Percentiles rank a stretch among this genome's conserved stretches.
Evolutionary conservation across 2,797 vertebrate genomes (phyloP).

Genomic region (Hemitrygon akajei): DNA sequence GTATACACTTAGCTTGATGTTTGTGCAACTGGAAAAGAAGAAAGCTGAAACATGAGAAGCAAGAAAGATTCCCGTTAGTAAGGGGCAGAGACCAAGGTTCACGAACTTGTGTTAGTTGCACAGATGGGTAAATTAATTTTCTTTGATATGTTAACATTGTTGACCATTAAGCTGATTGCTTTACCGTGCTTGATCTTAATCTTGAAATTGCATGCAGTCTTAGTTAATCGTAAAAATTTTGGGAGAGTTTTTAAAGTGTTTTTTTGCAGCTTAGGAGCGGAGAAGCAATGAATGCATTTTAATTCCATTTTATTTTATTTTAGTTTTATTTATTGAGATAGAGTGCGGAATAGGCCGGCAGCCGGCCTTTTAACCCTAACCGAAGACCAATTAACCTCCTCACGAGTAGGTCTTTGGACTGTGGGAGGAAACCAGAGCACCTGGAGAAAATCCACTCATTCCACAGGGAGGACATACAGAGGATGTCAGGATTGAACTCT

Average conservation of each 20-base stretch:
- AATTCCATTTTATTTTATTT: background rate
- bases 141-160: too few species aligned
- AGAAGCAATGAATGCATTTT: background rate
- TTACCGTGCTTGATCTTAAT: background rate
- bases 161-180: background rate
- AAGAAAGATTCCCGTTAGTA: conserved; percentile 42
- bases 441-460: too few species aligned
- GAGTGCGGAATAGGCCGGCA: too few species aligned
- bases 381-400: too few species aligned
- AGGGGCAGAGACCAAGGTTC: background rate
- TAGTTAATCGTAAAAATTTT: background rate
- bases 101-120: background rate
- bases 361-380: too few species aligned
- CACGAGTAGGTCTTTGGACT: too few species aligned
- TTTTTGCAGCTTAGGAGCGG: too few species aligned
- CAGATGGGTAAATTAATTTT: background rate
- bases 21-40: conserved; percentile 40
- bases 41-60: conserved; percentile 27
- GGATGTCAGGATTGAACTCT: too few species aligned
- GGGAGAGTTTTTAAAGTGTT: background rate
- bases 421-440: too few species aligned
- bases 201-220: background rate
- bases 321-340: too few species aligned
- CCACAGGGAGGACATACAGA: too few species aligned
- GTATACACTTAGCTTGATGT: background rate